Conservation (phyloP, 1,140 invertebrate genomes). For the Pseudobourletiella spinata region DNA sequence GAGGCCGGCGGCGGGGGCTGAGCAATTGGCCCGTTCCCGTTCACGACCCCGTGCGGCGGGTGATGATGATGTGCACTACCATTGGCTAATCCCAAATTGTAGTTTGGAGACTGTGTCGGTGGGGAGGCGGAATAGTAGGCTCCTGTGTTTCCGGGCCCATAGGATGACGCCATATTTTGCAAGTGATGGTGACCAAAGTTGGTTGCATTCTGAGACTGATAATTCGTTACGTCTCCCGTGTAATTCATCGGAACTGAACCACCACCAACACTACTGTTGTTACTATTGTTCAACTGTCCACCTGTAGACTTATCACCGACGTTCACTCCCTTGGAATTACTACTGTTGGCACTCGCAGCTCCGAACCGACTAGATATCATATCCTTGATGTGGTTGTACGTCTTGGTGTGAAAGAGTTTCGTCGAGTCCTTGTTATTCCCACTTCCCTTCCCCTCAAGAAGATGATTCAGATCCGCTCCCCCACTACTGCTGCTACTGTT, state of each 20-base stretch:
- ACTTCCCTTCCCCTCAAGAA: not conserved
- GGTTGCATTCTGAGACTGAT: not conserved
- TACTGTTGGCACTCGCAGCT: conserved; percentile 42
- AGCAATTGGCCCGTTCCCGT: conserved; percentile 3
- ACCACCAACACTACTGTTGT: not conserved
- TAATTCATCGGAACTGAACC: conserved; percentile 3
- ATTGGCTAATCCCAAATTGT: not conserved
- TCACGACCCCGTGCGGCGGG: not conserved
- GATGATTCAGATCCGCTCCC: conserved; percentile 4
- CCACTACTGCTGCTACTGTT: not conserved
- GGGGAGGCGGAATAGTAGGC: conserved; percentile 14
- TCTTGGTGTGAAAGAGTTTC: conserved; percentile 48
- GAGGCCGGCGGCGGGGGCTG: conserved; percentile 10
- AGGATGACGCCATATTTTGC: conserved; percentile 8
- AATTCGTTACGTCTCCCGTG: conserved; percentile 8
- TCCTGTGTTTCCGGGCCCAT: not conserved
- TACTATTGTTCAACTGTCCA: not conserved
- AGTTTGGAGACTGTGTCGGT: conserved; percentile 5
- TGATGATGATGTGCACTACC: not conserved
- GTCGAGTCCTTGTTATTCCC: conserved; percentile 30
- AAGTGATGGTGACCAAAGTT: conserved; percentile 14
- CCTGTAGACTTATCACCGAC: not conserved
- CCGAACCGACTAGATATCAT: conserved; percentile 74
- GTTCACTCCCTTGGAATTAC: conserved; percentile 40
- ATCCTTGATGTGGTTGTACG: conserved; percentile 72